phyloP scores from a whole-genome alignment of 2,888 invertebrate genomes.

The Oligia latruncula region DNA sequence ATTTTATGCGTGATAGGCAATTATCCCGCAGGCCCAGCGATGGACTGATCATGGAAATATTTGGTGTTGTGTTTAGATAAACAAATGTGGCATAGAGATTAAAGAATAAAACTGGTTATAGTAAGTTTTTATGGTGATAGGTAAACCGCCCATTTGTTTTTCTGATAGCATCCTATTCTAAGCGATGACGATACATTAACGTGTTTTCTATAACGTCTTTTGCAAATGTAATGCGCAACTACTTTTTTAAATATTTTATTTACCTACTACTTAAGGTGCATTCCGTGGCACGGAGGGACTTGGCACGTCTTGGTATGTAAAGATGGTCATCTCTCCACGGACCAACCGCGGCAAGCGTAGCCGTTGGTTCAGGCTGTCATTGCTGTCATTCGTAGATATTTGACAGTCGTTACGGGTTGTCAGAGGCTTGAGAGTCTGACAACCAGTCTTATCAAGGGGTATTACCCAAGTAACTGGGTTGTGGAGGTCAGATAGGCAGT shows the following conservation, averaged over 20 bases:
- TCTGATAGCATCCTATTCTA: conserved; percentile 8
- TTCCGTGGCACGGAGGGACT: too few species aligned
- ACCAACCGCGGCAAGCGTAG: too few species aligned
- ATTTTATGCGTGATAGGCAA: neutral
- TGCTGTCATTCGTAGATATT: too few species aligned
- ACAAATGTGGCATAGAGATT: neutral
- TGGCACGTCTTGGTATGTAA: too few species aligned
- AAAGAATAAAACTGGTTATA: conserved; percentile 31
- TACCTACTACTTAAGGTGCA: too few species aligned
- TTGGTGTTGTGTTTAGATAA: neutral
- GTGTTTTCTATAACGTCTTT: conserved; percentile 32
- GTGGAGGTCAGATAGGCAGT: too few species aligned
- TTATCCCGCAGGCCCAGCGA: neutral
- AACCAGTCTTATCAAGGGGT: too few species aligned
- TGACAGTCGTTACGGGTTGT: too few species aligned
- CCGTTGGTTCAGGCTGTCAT: too few species aligned
- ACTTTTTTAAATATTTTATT: neutral
- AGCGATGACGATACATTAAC: conserved; percentile 28
- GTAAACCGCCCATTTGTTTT: conserved; percentile 1
- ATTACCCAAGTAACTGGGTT: too few species aligned
- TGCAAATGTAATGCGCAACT: neutral
- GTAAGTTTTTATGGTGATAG: conserved; percentile 29
- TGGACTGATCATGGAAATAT: neutral
- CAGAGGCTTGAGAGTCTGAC: too few species aligned
- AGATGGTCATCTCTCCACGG: too few species aligned